Evolutionary conservation across 2,888 invertebrate genomes (phyloP).

Genomic region (Uloborus plumipes): DNA sequence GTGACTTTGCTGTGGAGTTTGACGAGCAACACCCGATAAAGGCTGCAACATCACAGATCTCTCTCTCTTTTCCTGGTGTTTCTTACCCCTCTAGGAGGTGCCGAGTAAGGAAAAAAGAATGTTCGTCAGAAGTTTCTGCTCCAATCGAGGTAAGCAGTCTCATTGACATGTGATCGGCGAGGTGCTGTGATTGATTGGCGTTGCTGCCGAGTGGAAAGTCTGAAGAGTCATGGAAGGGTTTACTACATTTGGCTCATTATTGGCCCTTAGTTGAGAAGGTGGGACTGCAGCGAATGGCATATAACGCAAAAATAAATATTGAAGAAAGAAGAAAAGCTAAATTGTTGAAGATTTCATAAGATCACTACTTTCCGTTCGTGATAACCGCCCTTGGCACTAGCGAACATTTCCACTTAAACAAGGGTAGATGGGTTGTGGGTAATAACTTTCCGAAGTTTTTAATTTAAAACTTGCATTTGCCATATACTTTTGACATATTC

Average conservation of each 20-base stretch:
- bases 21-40: slow-evolving; percentile 45
- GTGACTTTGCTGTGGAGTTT: slow-evolving; percentile 27
- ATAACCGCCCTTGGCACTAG: too few relatives aligned
- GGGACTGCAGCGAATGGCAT: too few relatives aligned
- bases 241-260: slow-evolving; percentile 7
- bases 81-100: slow-evolving; percentile 12
- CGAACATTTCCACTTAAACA: too few relatives aligned
- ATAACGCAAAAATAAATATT: too few relatives aligned
- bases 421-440: too few relatives aligned
- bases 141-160: slow-evolving; percentile 38
- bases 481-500: too few relatives aligned
- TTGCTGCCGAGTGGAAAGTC: neutral
- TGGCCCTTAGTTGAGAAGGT: neutral
- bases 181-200: slow-evolving; percentile 42
- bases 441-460: too few relatives aligned
- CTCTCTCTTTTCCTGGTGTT: slow-evolving; percentile 2
- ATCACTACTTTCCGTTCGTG: too few relatives aligned
- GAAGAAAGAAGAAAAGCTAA: too few relatives aligned
- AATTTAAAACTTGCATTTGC: too few relatives aligned
- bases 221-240: too few relatives aligned
- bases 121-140: slow-evolving; percentile 38
- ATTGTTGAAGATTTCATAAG: too few relatives aligned
- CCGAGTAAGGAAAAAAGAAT: slow-evolving; percentile 33
- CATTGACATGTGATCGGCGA: slow-evolving; percentile 51
- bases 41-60: slow-evolving; percentile 34